phyloP scores from a whole-genome alignment of 2,888 invertebrate species.

The Pachycephus smyrnensis region DNA sequence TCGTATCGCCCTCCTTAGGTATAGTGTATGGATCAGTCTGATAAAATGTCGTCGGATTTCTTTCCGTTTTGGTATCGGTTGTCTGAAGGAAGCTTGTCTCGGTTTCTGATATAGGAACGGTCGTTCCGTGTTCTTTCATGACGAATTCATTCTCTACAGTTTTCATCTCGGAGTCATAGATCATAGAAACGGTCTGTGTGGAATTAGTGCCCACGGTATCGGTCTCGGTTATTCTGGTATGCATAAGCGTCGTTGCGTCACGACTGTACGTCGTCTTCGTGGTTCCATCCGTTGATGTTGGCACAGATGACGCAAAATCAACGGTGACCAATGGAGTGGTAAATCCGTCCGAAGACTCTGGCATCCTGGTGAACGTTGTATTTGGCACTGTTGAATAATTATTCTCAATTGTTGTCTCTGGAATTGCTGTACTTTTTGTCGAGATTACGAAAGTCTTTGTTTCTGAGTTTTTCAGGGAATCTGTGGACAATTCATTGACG shows the following conservation, averaged over 20 bases:
- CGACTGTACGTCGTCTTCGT: not conserved
- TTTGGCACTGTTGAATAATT: not conserved
- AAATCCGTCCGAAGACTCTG: not conserved
- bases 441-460: not conserved
- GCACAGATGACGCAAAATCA: not conserved
- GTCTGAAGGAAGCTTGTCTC: not conserved
- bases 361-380: not conserved
- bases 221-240: not conserved
- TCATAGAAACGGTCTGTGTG: not conserved
- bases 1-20: not conserved
- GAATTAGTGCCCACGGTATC: not conserved
- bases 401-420: not conserved
- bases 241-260: not conserved
- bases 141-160: not conserved
- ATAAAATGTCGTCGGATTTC: not conserved
- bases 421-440: not conserved
- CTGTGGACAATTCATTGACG: not conserved
- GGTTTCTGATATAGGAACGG: not conserved
- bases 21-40: not conserved
- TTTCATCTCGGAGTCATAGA: not conserved
- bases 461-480: not conserved
- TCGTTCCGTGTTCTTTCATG: not conserved
- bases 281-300: not conserved
- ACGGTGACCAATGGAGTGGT: not conserved
- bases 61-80: not conserved